phyloP scores from a whole-genome alignment of 2,888 invertebrate species.

The Biston stratarius region DNA sequence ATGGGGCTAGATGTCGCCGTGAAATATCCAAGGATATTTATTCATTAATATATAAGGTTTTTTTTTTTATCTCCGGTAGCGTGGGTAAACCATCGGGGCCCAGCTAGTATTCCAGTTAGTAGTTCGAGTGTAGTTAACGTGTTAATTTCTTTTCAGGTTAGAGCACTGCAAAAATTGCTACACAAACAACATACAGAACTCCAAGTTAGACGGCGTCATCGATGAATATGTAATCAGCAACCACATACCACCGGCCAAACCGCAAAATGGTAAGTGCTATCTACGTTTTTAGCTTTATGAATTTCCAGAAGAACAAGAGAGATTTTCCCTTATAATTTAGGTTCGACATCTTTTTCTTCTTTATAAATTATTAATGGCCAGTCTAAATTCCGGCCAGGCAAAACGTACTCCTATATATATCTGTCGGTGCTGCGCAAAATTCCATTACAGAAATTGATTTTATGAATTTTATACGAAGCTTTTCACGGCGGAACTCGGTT shows the following conservation, averaged over 20 bases:
- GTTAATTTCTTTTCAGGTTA: slow-evolving; percentile 73
- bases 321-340: neutral
- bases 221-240: slow-evolving; percentile 84
- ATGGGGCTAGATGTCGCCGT: no score
- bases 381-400: slow-evolving; percentile 17
- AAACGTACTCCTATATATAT: slow-evolving; percentile 30
- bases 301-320: neutral
- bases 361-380: slow-evolving; percentile 18
- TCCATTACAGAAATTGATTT: slow-evolving; percentile 43
- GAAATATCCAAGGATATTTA: no score
- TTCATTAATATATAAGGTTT: no score
- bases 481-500: slow-evolving; percentile 12
- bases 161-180: slow-evolving; percentile 92
- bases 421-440: slow-evolving; percentile 31
- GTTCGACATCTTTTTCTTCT: neutral
- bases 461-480: slow-evolving; percentile 37
- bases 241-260: slow-evolving; percentile 77
- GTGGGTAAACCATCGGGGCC: no score
- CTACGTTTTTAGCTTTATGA: neutral
- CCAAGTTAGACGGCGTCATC: slow-evolving; percentile 78
- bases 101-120: no score
- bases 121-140: no score
- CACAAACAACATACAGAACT: slow-evolving; percentile 90
- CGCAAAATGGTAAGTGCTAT: slow-evolving; percentile 78
- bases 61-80: no score